These are phyloP conservation scores for Elymnias hypermnestra DNA, from an alignment of 1,140 invertebrate genomes.

Conservation along the genomic window DNA sequence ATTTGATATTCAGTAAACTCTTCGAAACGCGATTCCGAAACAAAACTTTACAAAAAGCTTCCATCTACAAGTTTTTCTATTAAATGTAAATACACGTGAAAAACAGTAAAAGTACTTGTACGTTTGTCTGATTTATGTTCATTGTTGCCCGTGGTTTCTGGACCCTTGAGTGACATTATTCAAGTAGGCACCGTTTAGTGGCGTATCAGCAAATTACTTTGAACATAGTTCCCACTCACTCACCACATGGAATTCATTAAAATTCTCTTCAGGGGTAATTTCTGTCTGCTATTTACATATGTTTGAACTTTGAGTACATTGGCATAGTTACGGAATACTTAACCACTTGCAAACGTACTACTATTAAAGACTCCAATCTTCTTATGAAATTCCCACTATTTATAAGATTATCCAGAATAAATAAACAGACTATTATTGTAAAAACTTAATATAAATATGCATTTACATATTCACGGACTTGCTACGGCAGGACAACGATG, in stretches of 20 bases:
- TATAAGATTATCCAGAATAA: no score
- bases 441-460: no score
- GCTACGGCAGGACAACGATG: no score
- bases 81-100: background rate
- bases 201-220: slow-evolving; percentile 10
- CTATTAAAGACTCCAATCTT: no score
- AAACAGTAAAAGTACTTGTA: background rate
- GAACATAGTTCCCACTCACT: slow-evolving; percentile 1
- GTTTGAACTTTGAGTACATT: no score
- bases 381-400: no score
- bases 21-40: no score
- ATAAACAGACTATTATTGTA: no score
- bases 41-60: background rate
- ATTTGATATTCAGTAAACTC: no score
- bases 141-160: slow-evolving; percentile 3
- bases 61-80: background rate
- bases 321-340: no score
- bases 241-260: slow-evolving; percentile 9
- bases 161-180: slow-evolving; percentile 9
- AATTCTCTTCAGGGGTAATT: slow-evolving; percentile 2
- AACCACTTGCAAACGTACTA: no score
- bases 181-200: slow-evolving; percentile 5
- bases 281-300: background rate
- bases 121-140: slow-evolving; percentile 3
- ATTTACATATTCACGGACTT: no score